phyloP scores from a whole-genome alignment of 2,888 invertebrate genomes.

The Nectonema munidae region DNA sequence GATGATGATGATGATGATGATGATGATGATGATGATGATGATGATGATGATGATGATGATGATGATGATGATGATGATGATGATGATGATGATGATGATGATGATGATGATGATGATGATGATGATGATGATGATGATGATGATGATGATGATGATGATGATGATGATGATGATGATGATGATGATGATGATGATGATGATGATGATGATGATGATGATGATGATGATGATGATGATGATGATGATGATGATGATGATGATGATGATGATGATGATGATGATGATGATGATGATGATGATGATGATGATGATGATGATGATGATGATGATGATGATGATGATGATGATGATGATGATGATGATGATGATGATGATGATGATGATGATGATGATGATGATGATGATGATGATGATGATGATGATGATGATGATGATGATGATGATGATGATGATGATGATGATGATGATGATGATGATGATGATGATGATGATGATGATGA shows the following conservation, averaged over 20 bases:
- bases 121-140: slow-evolving; percentile 5
- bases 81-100: slow-evolving; percentile 5
- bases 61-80: slow-evolving; percentile 5
- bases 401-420: slow-evolving; percentile 5
- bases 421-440: slow-evolving; percentile 5
- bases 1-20: slow-evolving; percentile 1
- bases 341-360: slow-evolving; percentile 1
- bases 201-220: background rate
- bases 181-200: slow-evolving; percentile 1
- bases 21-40: slow-evolving; percentile 5
- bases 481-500: slow-evolving; percentile 5
- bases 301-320: slow-evolving; percentile 1
- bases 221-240: slow-evolving; percentile 5
- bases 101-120: background rate
- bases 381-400: slow-evolving; percentile 5
- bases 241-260: slow-evolving; percentile 5
- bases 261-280: slow-evolving; percentile 5
- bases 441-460: slow-evolving; percentile 1
- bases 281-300: slow-evolving; percentile 5
- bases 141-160: slow-evolving; percentile 5
- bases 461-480: slow-evolving; percentile 5
- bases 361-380: slow-evolving; percentile 1
- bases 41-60: slow-evolving; percentile 5
- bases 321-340: slow-evolving; percentile 5
- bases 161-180: slow-evolving; percentile 5